Conservation (phyloP, 2,113 vertebrate genomes). For the Cathartes aura region DNA sequence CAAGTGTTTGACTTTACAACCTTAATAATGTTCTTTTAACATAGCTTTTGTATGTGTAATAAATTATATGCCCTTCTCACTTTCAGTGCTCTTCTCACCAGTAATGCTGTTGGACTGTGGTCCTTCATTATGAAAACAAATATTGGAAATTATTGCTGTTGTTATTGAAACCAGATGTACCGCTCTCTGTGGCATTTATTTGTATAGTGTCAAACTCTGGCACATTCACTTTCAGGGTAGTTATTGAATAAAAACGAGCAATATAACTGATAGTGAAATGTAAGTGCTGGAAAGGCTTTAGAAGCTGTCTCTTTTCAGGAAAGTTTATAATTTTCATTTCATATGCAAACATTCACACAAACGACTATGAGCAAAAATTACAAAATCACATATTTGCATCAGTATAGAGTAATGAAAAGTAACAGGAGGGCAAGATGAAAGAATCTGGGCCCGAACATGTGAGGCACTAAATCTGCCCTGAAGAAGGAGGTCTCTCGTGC, state of each 20-base stretch:
- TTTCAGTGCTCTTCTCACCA: conserved; percentile 51
- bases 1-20: conserved; percentile 64
- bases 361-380: background rate
- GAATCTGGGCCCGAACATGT: background rate
- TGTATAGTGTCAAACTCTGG: conserved; percentile 43
- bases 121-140: conserved; percentile 55
- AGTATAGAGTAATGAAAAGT: background rate
- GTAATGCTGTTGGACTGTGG: conserved; percentile 10
- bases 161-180: conserved; percentile 71
- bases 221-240: conserved; percentile 1
- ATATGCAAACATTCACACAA: background rate
- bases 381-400: background rate
- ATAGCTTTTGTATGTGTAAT: conserved; percentile 56
- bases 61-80: conserved; percentile 51
- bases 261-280: conserved; percentile 1
- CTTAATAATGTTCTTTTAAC: conserved; percentile 65
- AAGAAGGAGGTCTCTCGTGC: background rate
- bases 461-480: background rate
- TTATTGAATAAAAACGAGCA: conserved; percentile 38
- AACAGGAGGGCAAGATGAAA: background rate
- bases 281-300: background rate
- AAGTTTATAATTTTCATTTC: conserved; percentile 11
- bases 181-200: conserved; percentile 58
- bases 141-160: conserved; percentile 65
- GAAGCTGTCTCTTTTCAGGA: conserved; percentile 5